Evolutionary conservation across 2,797 vertebrate genomes (phyloP), one percentile per base, ranked within the genome.

Genomic region (Rhinoraja longicauda): DNA sequence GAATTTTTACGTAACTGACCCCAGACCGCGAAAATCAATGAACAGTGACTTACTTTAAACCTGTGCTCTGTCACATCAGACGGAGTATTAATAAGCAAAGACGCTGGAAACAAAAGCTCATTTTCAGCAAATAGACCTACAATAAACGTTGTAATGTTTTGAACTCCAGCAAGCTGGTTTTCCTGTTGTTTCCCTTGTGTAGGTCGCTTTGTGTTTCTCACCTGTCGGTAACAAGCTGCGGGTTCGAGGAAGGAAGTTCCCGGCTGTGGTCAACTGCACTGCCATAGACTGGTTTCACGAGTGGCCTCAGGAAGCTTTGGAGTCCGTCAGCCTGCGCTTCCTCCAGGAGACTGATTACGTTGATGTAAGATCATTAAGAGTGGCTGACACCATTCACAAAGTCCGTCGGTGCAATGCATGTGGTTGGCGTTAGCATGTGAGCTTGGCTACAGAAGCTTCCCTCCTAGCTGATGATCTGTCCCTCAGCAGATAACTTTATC

Each of bases 181-280:
- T 82, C 93, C 93, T 13, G 92, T 76, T 29, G 12, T 32, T 81
- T 4, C 93, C 88, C n/a, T n/a, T n/a, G 93, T 1, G 0, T 94
- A 99, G 99, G 98, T 99, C 0, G 97, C 95, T 0, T 96, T 99
- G 92, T 99, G 98, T 93, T 98, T 99, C 95, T 99, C 98, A 0
- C 98, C 98, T 0, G 97, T 99, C 0, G 98, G 98, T 0, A 97
- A 94, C 94, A 97, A 96, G 93, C 95, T 99, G 93, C 96, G 98
- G 0, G 78, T 97, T 7, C 96, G 98, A 90, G 96, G 98, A 96
- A 97, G 98, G 94, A 98, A 97, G 94, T 99, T 99, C 93, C 99
- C 98, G 0, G 98, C 99, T 0, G 96, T 99, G 79, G 94, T 98
- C 91, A 97, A 98, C 96, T 98, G 98, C 93, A 96, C 96, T 0